These are phyloP conservation scores for Tylochromis polylepis DNA, from an alignment of 2,113 vertebrate species.

Conservation along the genomic window DNA sequence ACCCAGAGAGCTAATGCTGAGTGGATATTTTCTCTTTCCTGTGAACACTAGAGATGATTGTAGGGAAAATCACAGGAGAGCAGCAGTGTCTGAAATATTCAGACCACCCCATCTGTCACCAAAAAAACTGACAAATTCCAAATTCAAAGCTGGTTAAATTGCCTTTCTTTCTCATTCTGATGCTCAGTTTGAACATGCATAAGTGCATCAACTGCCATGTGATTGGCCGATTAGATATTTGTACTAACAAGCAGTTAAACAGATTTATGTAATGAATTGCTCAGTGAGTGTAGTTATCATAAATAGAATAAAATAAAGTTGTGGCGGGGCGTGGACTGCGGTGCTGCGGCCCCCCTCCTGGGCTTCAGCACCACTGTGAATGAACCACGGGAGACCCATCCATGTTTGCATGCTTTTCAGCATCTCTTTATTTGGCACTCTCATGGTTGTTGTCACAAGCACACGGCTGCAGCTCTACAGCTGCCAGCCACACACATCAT, in stretches of 20 bases:
- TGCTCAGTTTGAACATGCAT: fast-evolving
- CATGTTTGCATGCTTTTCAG: too few relatives aligned
- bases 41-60: not conserved
- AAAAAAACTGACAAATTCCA: not conserved
- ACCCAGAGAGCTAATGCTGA: not conserved
- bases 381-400: too few relatives aligned
- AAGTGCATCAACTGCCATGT: not conserved
- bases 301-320: fast-evolving
- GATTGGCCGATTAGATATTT: not conserved
- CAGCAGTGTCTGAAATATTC: not conserved
- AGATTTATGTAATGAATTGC: not conserved
- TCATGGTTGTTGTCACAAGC: too few relatives aligned
- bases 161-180: not conserved
- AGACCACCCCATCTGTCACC: not conserved
- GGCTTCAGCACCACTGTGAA: too few relatives aligned
- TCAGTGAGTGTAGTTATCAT: not conserved
- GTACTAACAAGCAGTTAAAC: not conserved
- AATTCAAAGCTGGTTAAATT: not conserved
- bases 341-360: too few relatives aligned
- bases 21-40: not conserved
- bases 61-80: not conserved
- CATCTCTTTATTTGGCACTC: too few relatives aligned
- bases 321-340: too few relatives aligned
- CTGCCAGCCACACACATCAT: too few relatives aligned
- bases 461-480: too few relatives aligned